Percentiles rank a stretch among this genome's conserved stretches.
Evolutionary conservation across 2,888 invertebrate species (phyloP).

Genomic region (Mimumesa dahlbomi): DNA sequence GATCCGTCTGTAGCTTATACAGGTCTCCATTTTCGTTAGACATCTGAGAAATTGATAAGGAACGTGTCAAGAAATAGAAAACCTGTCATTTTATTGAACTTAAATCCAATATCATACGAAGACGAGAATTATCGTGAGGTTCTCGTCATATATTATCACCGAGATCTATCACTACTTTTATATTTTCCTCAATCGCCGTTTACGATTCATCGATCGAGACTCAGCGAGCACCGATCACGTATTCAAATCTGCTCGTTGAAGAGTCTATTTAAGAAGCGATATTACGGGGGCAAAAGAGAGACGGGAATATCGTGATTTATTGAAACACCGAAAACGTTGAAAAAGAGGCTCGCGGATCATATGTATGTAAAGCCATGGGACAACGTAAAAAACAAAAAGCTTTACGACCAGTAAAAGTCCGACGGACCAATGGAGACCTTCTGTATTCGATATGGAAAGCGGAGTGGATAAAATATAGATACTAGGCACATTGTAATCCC

Average conservation of each 20-base stretch:
- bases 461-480: conserved; percentile 54
- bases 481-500: conserved; percentile 23
- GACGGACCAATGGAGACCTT: conserved; percentile 24
- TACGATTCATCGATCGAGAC: neutral
- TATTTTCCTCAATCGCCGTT: too few species aligned
- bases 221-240: neutral
- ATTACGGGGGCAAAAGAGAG: neutral
- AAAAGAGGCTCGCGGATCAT: conserved; percentile 10
- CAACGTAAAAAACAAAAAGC: conserved; percentile 61
- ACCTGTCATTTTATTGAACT: too few species aligned
- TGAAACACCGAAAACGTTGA: conserved; percentile 37
- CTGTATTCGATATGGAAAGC: conserved; percentile 20
- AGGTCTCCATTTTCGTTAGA: too few species aligned
- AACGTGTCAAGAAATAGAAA: too few species aligned
- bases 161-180: too few species aligned
- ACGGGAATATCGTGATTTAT: conserved; percentile 34
- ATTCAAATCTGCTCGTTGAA: conserved; percentile 1
- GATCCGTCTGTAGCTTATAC: too few species aligned
- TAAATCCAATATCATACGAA: too few species aligned
- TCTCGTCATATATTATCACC: too few species aligned
- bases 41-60: too few species aligned
- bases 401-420: conserved; percentile 69
- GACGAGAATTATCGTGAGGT: too few species aligned
- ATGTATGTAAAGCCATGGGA: conserved; percentile 40
- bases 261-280: neutral